phyloP scores from a whole-genome alignment of 2,797 vertebrate species.

The Chromobotia macracanthus region DNA sequence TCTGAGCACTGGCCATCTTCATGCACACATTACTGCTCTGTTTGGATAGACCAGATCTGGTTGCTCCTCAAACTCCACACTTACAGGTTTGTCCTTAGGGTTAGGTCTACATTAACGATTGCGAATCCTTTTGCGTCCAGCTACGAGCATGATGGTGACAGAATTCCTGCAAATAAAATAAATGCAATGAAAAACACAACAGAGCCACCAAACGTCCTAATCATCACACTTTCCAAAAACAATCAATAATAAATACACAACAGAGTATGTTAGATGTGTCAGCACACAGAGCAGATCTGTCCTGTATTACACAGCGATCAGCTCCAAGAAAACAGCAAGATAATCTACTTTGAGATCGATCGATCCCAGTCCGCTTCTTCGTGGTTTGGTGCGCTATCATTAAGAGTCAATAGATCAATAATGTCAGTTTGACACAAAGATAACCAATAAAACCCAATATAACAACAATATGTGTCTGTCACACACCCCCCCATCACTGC shows the following conservation, averaged over 20 bases:
- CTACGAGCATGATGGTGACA: slow-evolving; percentile 74
- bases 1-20: slow-evolving; percentile 80
- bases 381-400: slow-evolving; percentile 59
- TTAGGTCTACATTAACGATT: slow-evolving; percentile 62
- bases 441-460: slow-evolving; percentile 19
- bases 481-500: slow-evolving; percentile 61
- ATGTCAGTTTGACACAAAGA: slow-evolving; percentile 51
- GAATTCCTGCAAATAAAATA: slow-evolving; percentile 65
- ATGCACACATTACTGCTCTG: slow-evolving; percentile 54
- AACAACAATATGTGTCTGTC: slow-evolving; percentile 64
- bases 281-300: not conserved
- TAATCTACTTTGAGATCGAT: slow-evolving; percentile 68
- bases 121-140: slow-evolving; percentile 68
- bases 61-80: slow-evolving; percentile 45
- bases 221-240: not conserved
- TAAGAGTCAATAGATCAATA: slow-evolving; percentile 72
- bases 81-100: slow-evolving; percentile 51
- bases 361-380: slow-evolving; percentile 15
- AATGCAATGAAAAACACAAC: not conserved
- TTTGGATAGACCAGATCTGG: slow-evolving; percentile 52
- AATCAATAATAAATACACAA: not conserved
- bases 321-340: slow-evolving; percentile 46
- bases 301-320: not conserved
- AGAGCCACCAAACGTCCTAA: too few species aligned
- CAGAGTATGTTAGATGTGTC: not conserved